Base-by-base conservation (phyloP, 2,113 vertebrate genomes). In the Rhodinocichla rosea region DNA sequence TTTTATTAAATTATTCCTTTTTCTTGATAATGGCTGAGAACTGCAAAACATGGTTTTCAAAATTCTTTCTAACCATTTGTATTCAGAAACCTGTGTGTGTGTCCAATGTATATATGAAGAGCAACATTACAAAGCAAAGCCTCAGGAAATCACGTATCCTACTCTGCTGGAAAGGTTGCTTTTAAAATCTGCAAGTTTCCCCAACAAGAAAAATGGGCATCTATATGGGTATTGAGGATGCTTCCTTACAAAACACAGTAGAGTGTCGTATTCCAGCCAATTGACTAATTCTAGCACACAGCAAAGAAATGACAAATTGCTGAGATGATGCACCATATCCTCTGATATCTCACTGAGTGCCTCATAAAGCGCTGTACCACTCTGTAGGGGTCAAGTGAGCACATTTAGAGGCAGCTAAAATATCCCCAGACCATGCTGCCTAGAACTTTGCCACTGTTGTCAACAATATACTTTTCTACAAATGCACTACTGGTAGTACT, bases 201-300 rank as follows among this genome's bases (percentile, higher is more conserved):
- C 5, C 9, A 55, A 44, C 5, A 64, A 15, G 7, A 28, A 14
- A 55, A 20, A 32, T 9, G 27, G 7, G 15, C 6, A 49, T 33
- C 32, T 33, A 49, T 15, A 27, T 2, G 26, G 19, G 6, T 55
- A 40, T 65, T 69, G 45, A 60, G 26, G 19, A 19, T 44, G 13
- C 4, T 81, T 56, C 45, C 14, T 71, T 40, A 28, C 30, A 84
- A 84, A 52, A 11, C 42, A 63, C 13, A 71, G 15, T 7, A 56
- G 6, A 39, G 4, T 1, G 3, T 67, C 23, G 17, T 71, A n/a
- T 35, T 68, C 6, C 32, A 68, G n/a, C 1, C 16, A 52, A 15
- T 2, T 39, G 30, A 30, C 32, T 56, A 60, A 52, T 62, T 71
- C 26, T 42, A 8, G 3, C 1, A 1, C 8, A 28, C 0, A 1